Evolutionary conservation across 2,113 vertebrate genomes (phyloP), one percentile per base, ranked within the genome.

Genomic region (Cyprinodon variegatus): DNA sequence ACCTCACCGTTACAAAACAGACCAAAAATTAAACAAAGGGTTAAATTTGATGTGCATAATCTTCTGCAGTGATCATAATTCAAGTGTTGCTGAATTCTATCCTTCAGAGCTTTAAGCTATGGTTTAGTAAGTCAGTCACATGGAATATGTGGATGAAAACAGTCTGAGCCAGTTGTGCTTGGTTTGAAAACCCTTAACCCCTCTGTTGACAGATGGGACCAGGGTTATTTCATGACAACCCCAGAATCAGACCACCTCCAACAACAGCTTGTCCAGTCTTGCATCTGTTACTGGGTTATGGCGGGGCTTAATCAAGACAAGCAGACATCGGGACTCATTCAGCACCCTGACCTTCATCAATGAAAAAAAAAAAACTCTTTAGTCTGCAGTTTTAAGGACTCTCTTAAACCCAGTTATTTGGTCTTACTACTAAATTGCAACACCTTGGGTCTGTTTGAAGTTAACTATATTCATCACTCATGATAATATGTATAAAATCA

Each of bases 171-270:
- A 45, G 20, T 22, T 86, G 66, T 74, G 65, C 83, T 83, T 81
- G 70, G 87, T 82, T 90, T 77, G 87, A 87, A 89, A 91, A 88
- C 78, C 75, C 81, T 86, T 87, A 92, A 53, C 84, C 89, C 87
- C 61, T 13, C 11, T 37, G 86, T 50, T 88, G 88, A 91, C 86
- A 88, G 90, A 90, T 41, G 66, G 86, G 83, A 85, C 78, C 45
- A 29, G 80, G 46, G 15, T 50, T 50, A 50, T 50, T 50, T 5
- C 12, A 50, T 17, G 48, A 50, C 48, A 50, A 41, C 41, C 4
- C 41, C 41, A 84, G 71, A 86, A 65, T 79, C 62, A 41, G 72
- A 64, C 72, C 76, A 81, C 79, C 83, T 83, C 41, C 9, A 83
- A 88, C 89, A 83, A 86, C 78, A 88, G 77, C 81, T 71, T 66